Evolutionary conservation across 2,888 invertebrate genomes (phyloP).

Genomic region (Ectemnius continuus): DNA sequence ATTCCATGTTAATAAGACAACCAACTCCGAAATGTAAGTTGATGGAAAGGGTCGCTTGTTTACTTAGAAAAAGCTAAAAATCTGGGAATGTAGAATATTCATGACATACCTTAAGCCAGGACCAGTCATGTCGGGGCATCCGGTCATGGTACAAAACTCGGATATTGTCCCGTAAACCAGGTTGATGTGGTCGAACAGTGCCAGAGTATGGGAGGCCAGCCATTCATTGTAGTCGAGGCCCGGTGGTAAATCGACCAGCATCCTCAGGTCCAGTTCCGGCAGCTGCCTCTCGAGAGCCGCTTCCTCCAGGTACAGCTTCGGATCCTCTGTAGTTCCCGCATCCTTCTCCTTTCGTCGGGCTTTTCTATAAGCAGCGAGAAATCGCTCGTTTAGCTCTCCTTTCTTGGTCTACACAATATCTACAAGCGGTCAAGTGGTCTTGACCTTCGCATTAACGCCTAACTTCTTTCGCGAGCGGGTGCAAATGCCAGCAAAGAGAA

Average conservation of each 20-base stretch:
- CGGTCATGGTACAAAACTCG: constrained; percentile 97
- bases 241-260: constrained; percentile 95
- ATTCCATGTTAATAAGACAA: background rate
- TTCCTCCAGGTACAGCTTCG: constrained; percentile 97
- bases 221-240: constrained; percentile 99
- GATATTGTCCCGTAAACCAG: constrained; percentile 98
- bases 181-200: constrained; percentile 99
- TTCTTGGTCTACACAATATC: background rate
- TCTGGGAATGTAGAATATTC: too few relatives aligned
- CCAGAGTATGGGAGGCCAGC: constrained; percentile 98
- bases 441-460: background rate
- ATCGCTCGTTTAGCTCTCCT: constrained; percentile 16
- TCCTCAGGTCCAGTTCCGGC: constrained; percentile 95
- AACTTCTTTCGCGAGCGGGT: too few relatives aligned
- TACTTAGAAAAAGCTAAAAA: too few relatives aligned
- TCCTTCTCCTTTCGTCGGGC: constrained; percentile 98
- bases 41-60: too few relatives aligned
- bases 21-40: background rate
- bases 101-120: constrained; percentile 91
- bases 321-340: constrained; percentile 86
- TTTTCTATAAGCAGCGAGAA: constrained; percentile 85
- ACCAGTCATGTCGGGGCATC: constrained; percentile 98
- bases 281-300: constrained; percentile 95
- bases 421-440: background rate
- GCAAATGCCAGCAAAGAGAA: too few relatives aligned